These are phyloP conservation scores for Malthinus seriepunctatus DNA, from an alignment of 2,888 invertebrate genomes.

Conservation along the genomic window DNA sequence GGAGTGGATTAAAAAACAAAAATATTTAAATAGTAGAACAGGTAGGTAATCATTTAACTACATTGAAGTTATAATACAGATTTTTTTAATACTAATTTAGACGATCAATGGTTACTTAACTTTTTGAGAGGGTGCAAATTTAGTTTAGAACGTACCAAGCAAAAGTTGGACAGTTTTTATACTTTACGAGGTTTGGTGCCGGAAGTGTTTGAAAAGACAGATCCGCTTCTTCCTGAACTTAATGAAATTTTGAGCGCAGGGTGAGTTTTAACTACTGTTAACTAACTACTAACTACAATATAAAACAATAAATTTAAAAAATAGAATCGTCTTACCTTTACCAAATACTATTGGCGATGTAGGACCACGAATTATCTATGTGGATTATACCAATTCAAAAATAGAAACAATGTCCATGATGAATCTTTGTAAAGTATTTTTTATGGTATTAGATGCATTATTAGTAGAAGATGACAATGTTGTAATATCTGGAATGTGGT, in stretches of 20 bases:
- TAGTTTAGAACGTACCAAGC: constrained; percentile 59
- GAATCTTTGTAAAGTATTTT: not conserved
- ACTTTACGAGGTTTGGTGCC: constrained; percentile 61
- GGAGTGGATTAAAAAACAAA: too few species aligned
- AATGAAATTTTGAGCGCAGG: constrained; percentile 39
- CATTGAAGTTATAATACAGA: too few species aligned
- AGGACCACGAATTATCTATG: not conserved
- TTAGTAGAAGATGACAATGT: not conserved
- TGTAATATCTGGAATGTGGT: not conserved
- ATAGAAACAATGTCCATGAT: not conserved
- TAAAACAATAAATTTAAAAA: not conserved
- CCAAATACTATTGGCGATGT: not conserved
- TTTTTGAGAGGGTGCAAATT: constrained; percentile 62
- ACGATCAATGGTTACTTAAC: constrained; percentile 58
- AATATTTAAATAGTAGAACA: too few species aligned
- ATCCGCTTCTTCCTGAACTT: constrained; percentile 49
- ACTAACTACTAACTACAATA: too few species aligned
- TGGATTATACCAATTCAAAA: not conserved
- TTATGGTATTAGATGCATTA: not conserved
- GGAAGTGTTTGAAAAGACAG: constrained; percentile 60
- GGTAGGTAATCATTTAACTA: too few species aligned
- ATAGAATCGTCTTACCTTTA: not conserved
- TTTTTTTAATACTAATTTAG: constrained; percentile 46
- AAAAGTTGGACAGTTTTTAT: constrained; percentile 63
- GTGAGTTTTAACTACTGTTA: not conserved